A percentile compares a stretch with the other conserved stretches of the same genome.
Evolutionary conservation across 2,888 invertebrate genomes (phyloP).

Genomic region (Nemoura dubitans): DNA sequence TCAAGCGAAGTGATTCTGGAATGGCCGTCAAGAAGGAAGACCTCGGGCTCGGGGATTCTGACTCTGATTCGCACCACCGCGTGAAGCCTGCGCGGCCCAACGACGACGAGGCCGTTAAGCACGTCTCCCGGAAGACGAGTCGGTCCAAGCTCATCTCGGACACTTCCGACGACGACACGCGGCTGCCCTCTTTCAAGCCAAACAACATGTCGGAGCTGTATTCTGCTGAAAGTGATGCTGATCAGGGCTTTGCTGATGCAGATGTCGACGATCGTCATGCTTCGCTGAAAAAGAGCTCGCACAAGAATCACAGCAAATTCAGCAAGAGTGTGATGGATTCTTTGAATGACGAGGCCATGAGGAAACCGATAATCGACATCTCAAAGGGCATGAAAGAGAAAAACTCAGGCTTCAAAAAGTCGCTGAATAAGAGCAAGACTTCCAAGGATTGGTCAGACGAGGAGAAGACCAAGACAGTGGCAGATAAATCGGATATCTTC

Average conservation of each 20-base stretch:
- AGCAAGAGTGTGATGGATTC: slow-evolving; percentile 40
- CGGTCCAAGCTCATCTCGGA: slow-evolving; percentile 80
- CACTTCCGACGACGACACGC: slow-evolving; percentile 72
- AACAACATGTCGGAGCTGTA: slow-evolving; percentile 52
- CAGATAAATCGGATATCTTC: slow-evolving; percentile 56
- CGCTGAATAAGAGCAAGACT: slow-evolving; percentile 34
- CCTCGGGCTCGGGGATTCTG: slow-evolving; percentile 48
- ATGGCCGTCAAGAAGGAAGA: slow-evolving; percentile 49
- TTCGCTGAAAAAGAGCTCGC: slow-evolving; percentile 52
- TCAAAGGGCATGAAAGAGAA: slow-evolving; percentile 50
- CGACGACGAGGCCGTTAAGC: slow-evolving; percentile 45
- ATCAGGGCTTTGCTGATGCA: slow-evolving; percentile 62
- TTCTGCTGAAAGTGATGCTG: slow-evolving; percentile 64
- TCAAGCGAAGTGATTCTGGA: slow-evolving; percentile 13
- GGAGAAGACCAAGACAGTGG: slow-evolving; percentile 56
- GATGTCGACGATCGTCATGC: slow-evolving; percentile 59
- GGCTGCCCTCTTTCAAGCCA: slow-evolving; percentile 38
- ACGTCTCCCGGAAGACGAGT: slow-evolving; percentile 68
- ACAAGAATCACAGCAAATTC: slow-evolving; percentile 48
- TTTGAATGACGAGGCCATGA: slow-evolving; percentile 43
- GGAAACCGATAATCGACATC: slow-evolving; percentile 42
- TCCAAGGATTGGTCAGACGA: slow-evolving; percentile 55
- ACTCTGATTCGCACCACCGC: slow-evolving; percentile 49
- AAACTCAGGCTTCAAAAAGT: slow-evolving; percentile 54
- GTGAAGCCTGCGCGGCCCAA: slow-evolving; percentile 8